Percentiles rank a stretch among this genome's conserved stretches.
These are phyloP conservation scores for Synanthedon formicaeformis DNA, from an alignment of 2,888 invertebrate genomes.

Conservation along the genomic window DNA sequence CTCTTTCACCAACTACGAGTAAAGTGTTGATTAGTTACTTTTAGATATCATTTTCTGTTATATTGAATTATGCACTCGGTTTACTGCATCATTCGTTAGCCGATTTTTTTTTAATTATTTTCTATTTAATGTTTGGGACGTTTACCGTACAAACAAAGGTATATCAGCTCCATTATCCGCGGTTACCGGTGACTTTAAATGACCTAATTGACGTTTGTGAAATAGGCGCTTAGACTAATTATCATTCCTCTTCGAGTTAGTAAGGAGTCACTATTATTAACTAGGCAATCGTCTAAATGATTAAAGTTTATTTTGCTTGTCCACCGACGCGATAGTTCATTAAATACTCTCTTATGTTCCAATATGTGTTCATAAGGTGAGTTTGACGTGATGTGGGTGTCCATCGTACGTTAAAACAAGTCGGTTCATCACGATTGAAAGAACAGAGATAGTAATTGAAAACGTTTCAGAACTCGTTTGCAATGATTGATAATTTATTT, in stretches of 20 bases:
- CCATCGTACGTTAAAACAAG: conserved; percentile 47
- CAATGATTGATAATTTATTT: conserved; percentile 42
- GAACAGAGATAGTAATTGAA: conserved; percentile 49
- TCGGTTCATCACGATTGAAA: conserved; percentile 41
- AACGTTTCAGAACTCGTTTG: conserved; percentile 39
- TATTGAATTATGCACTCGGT: no score
- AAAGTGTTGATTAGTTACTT: no score
- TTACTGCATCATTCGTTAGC: no score
- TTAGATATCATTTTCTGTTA: no score
- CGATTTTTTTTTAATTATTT: no score
- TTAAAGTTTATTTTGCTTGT: conserved; percentile 43
- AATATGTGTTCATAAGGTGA: conserved; percentile 9
- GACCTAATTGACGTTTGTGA: no score
- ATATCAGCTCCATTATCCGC: no score
- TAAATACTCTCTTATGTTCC: conserved; percentile 16
- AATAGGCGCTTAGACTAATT: conserved; percentile 19
- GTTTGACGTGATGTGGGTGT: conserved; percentile 41
- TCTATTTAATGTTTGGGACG: no score
- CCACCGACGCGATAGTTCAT: conserved; percentile 43
- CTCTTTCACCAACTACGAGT: no score
- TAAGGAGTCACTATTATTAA: conserved; percentile 12
- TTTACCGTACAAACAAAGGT: no score
- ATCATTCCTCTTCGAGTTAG: conserved; percentile 14
- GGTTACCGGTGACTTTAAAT: no score
- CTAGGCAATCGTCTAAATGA: conserved; percentile 40